These are phyloP conservation scores for Cetoscarus ocellatus DNA, from an alignment of 2,797 vertebrate species.

Conservation along the genomic window DNA sequence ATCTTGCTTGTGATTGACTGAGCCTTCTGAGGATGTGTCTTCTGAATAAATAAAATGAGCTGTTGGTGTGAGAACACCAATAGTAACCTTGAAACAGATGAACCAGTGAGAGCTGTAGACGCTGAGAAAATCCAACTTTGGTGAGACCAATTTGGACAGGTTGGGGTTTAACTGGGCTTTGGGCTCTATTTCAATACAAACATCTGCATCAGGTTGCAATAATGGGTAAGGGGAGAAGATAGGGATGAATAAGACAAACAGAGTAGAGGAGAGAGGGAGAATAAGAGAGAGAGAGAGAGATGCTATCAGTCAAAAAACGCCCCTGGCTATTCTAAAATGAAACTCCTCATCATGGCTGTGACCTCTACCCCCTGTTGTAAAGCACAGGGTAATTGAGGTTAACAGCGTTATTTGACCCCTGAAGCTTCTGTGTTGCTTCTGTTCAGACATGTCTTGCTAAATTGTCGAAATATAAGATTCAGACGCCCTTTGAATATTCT, in stretches of 20 bases:
- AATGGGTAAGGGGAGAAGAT: slow-evolving; percentile 5
- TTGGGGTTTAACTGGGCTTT: slow-evolving; percentile 12
- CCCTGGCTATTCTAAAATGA: slow-evolving; percentile 55
- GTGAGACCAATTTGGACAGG: neutral
- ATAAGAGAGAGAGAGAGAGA: slow-evolving; percentile 31
- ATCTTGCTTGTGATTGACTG: too few relatives aligned
- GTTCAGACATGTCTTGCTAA: slow-evolving; percentile 28
- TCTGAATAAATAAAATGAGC: too few relatives aligned
- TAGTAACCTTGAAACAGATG: slow-evolving; percentile 4
- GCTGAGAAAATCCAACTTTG: neutral
- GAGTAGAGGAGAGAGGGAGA: slow-evolving; percentile 1
- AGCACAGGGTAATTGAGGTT: slow-evolving; percentile 75
- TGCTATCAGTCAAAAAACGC: slow-evolving; percentile 56
- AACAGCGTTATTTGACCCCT: slow-evolving; percentile 69
- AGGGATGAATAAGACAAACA: slow-evolving; percentile 11
- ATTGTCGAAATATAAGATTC: slow-evolving; percentile 47
- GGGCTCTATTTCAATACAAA: slow-evolving; percentile 19
- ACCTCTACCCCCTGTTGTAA: slow-evolving; percentile 58
- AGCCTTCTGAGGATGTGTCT: too few relatives aligned
- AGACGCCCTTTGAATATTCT: slow-evolving; percentile 56
- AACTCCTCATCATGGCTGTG: slow-evolving; percentile 52
- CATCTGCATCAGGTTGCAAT: slow-evolving; percentile 9
- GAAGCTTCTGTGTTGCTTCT: slow-evolving; percentile 31
- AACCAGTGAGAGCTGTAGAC: neutral
- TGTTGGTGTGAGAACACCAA: too few relatives aligned